Conservation (phyloP, 2,888 invertebrate genomes). For the Phengaris alcon region DNA sequence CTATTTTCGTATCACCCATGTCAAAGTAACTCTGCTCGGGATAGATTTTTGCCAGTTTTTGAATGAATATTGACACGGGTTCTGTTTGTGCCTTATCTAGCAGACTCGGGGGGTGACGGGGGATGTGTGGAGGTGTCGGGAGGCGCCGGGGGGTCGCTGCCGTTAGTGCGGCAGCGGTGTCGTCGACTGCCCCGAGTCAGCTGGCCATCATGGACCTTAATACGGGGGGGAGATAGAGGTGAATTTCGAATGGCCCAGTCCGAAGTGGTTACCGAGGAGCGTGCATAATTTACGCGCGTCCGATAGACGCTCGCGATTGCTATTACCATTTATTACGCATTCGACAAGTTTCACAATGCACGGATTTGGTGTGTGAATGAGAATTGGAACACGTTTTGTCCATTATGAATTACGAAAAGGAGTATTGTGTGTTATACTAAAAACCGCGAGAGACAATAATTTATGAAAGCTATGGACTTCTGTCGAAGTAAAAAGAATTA, state of each 20-base stretch:
- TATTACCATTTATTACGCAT: conserved; percentile 62
- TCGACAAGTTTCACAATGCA: conserved; percentile 35
- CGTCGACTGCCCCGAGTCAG: conserved; percentile 56
- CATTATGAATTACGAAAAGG: no score
- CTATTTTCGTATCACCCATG: background rate
- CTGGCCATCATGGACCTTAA: conserved; percentile 35
- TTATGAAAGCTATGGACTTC: no score
- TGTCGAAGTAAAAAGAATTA: no score
- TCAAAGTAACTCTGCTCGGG: background rate
- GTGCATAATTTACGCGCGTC: conserved; percentile 77
- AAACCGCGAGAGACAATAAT: no score
- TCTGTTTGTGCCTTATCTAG: conserved; percentile 26
- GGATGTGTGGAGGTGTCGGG: conserved; percentile 46
- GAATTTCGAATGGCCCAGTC: conserved; percentile 34
- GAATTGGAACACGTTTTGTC: background rate
- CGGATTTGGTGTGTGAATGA: background rate
- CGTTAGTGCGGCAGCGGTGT: conserved; percentile 69
- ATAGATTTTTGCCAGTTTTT: conserved; percentile 23
- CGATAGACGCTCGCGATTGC: conserved; percentile 76
- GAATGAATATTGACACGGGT: conserved; percentile 26
- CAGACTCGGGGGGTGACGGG: conserved; percentile 28
- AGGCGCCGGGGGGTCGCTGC: conserved; percentile 61
- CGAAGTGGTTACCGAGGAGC: conserved; percentile 39
- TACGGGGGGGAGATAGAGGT: conserved; percentile 40
- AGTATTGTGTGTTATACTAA: no score